phyloP scores from a whole-genome alignment of 1,140 invertebrate species.

The Caerostris darwini region DNA sequence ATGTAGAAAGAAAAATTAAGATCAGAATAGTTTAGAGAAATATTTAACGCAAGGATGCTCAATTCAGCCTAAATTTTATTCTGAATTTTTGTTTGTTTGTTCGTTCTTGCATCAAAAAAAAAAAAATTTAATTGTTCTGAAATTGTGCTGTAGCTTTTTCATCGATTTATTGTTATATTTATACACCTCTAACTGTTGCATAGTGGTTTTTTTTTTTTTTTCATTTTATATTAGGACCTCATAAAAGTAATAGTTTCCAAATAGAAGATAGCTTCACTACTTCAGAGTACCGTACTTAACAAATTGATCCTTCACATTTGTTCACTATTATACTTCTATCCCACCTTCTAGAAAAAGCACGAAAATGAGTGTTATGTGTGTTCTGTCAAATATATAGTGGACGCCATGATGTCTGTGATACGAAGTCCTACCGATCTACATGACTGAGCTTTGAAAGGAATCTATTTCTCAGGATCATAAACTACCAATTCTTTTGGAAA shows the following conservation, averaged over 20 bases:
- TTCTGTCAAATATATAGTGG: background rate
- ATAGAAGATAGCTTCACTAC: background rate
- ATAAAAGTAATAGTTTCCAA: background rate
- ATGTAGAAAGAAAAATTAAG: no score
- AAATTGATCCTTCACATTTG: background rate
- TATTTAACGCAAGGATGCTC: no score
- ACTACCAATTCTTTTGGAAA: background rate
- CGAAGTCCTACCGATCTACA: background rate
- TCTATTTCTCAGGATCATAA: constrained; percentile 15
- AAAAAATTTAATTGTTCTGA: no score
- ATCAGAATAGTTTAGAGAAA: no score
- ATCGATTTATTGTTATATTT: no score
- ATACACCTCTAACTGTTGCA: no score
- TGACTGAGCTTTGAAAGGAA: background rate
- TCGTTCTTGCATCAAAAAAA: no score
- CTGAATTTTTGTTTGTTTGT: no score
- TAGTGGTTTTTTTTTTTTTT: no score
- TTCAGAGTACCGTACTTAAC: background rate
- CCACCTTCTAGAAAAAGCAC: background rate
- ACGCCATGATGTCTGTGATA: background rate
- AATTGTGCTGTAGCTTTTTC: no score
- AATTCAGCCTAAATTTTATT: no score
- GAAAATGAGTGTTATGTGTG: background rate
- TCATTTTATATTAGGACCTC: background rate
- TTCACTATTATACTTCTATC: background rate